Conservation (phyloP, 2,888 invertebrate genomes). For the Nephrotoma guestfalica region DNA sequence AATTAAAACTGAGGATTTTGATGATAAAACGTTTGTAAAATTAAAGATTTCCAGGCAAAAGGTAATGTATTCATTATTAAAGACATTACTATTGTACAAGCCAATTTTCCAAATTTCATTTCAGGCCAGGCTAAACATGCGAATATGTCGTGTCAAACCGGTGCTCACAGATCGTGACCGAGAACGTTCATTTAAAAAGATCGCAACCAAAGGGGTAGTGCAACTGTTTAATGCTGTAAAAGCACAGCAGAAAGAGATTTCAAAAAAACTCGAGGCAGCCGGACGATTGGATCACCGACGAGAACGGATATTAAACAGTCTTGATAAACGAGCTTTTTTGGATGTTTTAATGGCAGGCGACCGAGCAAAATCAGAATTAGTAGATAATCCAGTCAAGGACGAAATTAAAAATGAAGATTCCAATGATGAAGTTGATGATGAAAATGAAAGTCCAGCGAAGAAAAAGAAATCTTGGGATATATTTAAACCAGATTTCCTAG, state of each 20-base stretch:
- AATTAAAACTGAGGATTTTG: slow-evolving; percentile 19
- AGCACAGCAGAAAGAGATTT: slow-evolving; percentile 66
- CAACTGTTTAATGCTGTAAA: slow-evolving; percentile 85
- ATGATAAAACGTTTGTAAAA: slow-evolving; percentile 13
- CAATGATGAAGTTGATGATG: slow-evolving; percentile 26
- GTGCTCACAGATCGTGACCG: slow-evolving; percentile 57
- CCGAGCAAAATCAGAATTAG: slow-evolving; percentile 38
- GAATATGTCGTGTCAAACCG: slow-evolving; percentile 59
- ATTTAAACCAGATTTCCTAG: slow-evolving; percentile 71
- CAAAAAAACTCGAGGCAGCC: slow-evolving; percentile 50
- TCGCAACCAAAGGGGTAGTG: slow-evolving; percentile 85
- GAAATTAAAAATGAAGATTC: slow-evolving; percentile 35
- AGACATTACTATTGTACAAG: slow-evolving; percentile 31
- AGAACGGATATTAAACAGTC: slow-evolving; percentile 59
- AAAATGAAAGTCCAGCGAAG: slow-evolving; percentile 20
- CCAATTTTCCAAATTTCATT: background rate
- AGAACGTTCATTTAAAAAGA: slow-evolving; percentile 62
- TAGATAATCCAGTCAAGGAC: slow-evolving; percentile 35
- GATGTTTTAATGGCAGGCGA: slow-evolving; percentile 58
- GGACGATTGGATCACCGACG: slow-evolving; percentile 63
- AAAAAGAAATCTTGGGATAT: slow-evolving; percentile 21
- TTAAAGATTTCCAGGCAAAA: slow-evolving; percentile 11
- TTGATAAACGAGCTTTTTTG: slow-evolving; percentile 56
- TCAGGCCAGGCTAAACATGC: slow-evolving; percentile 26
- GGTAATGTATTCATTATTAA: background rate